These are phyloP conservation scores for Galerucella nymphaeae DNA, from an alignment of 2,888 invertebrate species.

Conservation along the genomic window DNA sequence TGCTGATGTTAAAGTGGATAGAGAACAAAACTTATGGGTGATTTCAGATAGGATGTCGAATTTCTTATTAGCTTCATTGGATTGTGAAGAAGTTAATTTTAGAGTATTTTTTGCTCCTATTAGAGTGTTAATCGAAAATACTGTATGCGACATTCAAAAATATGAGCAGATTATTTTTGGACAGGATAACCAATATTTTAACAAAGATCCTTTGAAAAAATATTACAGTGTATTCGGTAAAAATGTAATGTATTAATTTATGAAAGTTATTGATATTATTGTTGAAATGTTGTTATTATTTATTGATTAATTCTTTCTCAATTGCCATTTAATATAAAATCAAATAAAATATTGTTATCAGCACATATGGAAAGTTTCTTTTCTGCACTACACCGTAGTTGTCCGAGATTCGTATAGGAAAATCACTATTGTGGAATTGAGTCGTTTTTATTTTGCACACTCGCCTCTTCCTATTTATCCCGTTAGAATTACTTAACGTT, in stretches of 20 bases:
- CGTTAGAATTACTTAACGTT: too few species aligned
- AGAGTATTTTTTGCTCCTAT: constrained; percentile 79
- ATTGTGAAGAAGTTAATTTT: constrained; percentile 83
- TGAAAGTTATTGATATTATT: not conserved
- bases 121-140: constrained; percentile 74
- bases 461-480: too few species aligned
- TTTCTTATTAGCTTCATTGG: constrained; percentile 74
- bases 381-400: too few species aligned
- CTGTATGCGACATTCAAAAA: constrained; percentile 73
- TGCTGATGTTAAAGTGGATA: constrained; percentile 80
- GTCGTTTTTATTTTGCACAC: too few species aligned
- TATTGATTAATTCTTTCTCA: not conserved
- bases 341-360: too few species aligned
- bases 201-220: constrained; percentile 14
- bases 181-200: constrained; percentile 16
- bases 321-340: not conserved
- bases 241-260: constrained; percentile 5
- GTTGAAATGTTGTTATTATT: not conserved
- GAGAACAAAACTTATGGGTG: constrained; percentile 79
- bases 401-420: too few species aligned
- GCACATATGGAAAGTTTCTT: too few species aligned
- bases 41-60: constrained; percentile 86
- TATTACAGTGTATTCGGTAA: constrained; percentile 10
- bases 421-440: too few species aligned
- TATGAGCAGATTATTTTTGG: constrained; percentile 2